phyloP scores from a whole-genome alignment of 2,113 vertebrate species.

The Caloenas nicobarica region DNA sequence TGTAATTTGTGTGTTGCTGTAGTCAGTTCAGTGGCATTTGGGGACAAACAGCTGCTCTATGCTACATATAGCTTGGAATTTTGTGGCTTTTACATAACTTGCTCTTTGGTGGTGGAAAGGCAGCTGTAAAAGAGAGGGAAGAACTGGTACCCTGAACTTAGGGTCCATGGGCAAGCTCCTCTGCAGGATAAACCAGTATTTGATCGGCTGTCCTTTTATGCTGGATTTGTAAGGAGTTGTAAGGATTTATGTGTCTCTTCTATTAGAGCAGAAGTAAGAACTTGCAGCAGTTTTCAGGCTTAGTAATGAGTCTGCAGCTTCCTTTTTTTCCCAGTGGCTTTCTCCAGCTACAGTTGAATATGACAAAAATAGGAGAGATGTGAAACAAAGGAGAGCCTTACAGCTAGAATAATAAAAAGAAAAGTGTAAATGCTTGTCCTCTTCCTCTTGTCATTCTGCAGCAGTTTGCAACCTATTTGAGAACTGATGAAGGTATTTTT shows the following conservation, averaged over 20 bases:
- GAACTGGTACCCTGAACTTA: neutral
- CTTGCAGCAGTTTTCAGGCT: neutral
- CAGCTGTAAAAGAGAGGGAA: neutral
- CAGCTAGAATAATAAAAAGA: neutral
- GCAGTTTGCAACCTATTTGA: neutral
- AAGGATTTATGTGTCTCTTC: neutral
- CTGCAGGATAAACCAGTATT: neutral
- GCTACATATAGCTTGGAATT: slow-evolving; percentile 79
- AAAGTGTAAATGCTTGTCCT: neutral
- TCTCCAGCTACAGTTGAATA: neutral
- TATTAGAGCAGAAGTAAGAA: neutral
- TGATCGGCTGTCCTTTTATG: neutral
- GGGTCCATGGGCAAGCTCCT: neutral
- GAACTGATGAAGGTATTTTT: neutral
- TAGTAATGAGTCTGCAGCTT: neutral
- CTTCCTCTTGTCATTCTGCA: neutral
- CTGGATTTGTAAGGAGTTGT: neutral
- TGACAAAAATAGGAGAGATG: neutral
- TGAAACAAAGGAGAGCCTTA: slow-evolving; percentile 10
- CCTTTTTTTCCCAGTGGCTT: slow-evolving; percentile 1
- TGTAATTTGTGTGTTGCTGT: slow-evolving; percentile 81
- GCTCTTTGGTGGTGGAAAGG: slow-evolving; percentile 56
- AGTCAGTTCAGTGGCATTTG: slow-evolving; percentile 77
- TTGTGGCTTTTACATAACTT: slow-evolving; percentile 76
- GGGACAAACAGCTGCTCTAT: slow-evolving; percentile 74